phyloP scores from a whole-genome alignment of 2,888 invertebrate genomes.

The Argyresthia albistria region DNA sequence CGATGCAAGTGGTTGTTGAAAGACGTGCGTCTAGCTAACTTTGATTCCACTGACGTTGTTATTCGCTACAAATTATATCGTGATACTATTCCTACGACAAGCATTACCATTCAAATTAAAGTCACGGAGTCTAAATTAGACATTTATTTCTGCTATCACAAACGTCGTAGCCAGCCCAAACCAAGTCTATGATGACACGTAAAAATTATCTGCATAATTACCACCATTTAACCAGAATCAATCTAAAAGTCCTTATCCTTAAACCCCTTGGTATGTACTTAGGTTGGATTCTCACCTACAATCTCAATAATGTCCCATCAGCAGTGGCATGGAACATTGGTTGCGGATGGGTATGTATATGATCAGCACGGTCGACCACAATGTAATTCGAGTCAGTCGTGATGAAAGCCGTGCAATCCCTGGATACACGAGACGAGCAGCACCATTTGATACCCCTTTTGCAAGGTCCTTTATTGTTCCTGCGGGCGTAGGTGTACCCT shows the following conservation, averaged over 20 bases:
- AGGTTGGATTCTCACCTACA: neutral
- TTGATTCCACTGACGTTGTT: too few species aligned
- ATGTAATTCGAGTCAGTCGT: neutral
- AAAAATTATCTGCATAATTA: too few species aligned
- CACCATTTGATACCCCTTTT: slow-evolving; percentile 8
- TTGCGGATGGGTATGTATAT: slow-evolving; percentile 1
- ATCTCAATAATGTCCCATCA: neutral
- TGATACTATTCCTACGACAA: too few species aligned
- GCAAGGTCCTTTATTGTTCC: neutral
- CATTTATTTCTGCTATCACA: too few species aligned
- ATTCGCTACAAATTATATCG: too few species aligned
- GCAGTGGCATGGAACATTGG: neutral
- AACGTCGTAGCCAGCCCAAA: too few species aligned
- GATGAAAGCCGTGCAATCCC: slow-evolving; percentile 7
- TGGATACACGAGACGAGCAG: slow-evolving; percentile 9
- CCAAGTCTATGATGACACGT: too few species aligned
- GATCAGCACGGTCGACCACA: neutral
- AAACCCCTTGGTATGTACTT: too few species aligned
- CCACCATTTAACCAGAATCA: too few species aligned
- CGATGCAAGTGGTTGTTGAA: too few species aligned
- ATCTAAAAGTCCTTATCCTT: too few species aligned
- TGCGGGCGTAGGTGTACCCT: slow-evolving; percentile 8
- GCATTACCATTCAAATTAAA: neutral
- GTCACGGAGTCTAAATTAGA: neutral
- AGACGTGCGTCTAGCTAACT: too few species aligned